Evolutionary conservation across 2,888 invertebrate genomes (phyloP).

Genomic region (Pteria penguin): DNA sequence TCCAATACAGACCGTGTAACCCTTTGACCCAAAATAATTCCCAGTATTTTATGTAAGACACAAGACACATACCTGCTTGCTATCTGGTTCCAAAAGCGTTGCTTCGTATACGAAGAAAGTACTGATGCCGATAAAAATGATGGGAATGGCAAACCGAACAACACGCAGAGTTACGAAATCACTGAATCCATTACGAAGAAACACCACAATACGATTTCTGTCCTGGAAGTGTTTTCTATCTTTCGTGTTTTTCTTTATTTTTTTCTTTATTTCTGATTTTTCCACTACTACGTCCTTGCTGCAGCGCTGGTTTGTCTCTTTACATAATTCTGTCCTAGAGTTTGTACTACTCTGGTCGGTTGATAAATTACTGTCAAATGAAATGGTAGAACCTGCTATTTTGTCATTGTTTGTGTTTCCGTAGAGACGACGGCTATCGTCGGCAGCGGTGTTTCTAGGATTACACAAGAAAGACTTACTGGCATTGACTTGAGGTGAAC

Average conservation of each 20-base stretch:
- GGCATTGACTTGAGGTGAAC: not conserved
- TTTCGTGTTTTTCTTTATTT: conserved; percentile 48
- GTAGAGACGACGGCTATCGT: not conserved
- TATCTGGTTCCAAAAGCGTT: conserved; percentile 64
- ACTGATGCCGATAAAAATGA: conserved; percentile 51
- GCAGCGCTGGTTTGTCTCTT: not conserved
- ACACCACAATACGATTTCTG: conserved; percentile 50
- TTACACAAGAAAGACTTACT: not conserved
- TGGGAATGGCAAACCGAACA: conserved; percentile 58
- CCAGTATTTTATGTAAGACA: too few species aligned
- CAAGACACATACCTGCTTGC: conserved; percentile 74
- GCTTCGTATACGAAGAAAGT: conserved; percentile 65
- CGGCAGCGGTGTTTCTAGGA: not conserved
- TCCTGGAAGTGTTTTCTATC: conserved; percentile 57
- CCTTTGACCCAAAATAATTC: too few species aligned
- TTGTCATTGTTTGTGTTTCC: too few species aligned
- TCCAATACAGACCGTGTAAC: too few species aligned
- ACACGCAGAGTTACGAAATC: conserved; percentile 62
- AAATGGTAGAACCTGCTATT: not conserved
- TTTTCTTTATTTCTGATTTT: not conserved
- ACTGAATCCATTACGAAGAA: conserved; percentile 62
- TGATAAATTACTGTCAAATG: not conserved
- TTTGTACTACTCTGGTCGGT: not conserved
- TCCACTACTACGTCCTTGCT: not conserved
- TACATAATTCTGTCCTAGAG: not conserved